Evolutionary conservation across 1,140 invertebrate genomes (phyloP).

Genomic region (Platyscapa corneri): DNA sequence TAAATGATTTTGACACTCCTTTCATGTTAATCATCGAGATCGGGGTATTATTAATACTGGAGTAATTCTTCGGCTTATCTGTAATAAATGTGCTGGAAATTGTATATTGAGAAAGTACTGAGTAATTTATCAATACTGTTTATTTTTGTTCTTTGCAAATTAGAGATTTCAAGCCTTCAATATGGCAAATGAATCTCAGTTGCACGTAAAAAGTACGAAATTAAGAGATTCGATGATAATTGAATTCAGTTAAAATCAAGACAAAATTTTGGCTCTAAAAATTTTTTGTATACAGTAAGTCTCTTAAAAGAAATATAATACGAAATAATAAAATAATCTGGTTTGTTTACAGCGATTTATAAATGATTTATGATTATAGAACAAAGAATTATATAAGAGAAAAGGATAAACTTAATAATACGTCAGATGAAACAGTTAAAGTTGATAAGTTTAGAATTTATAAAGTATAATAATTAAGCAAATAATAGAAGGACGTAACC

Average conservation of each 20-base stretch:
- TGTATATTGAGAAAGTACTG: not conserved
- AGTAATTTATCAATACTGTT: slow-evolving; percentile 3
- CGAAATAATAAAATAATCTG: not conserved
- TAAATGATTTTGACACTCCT: slow-evolving; percentile 41
- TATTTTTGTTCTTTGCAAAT: not conserved
- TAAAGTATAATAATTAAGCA: not conserved
- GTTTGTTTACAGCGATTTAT: not conserved
- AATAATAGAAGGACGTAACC: not conserved
- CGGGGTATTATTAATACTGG: not conserved
- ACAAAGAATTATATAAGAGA: not conserved
- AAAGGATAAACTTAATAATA: not conserved
- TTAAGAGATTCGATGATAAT: not conserved
- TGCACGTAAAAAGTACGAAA: not conserved
- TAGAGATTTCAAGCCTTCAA: not conserved
- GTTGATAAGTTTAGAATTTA: slow-evolving; percentile 7
- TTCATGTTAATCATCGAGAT: not conserved
- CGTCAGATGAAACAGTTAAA: not conserved
- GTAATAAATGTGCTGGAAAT: slow-evolving; percentile 18
- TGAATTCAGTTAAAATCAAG: not conserved
- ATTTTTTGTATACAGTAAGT: no score
- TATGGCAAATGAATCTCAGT: not conserved
- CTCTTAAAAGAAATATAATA: not conserved
- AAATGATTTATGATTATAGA: not conserved
- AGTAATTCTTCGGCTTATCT: not conserved
- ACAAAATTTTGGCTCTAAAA: no score